Evolutionary conservation across 2,797 vertebrate genomes (phyloP).

Genomic region (Pygocentrus nattereri): DNA sequence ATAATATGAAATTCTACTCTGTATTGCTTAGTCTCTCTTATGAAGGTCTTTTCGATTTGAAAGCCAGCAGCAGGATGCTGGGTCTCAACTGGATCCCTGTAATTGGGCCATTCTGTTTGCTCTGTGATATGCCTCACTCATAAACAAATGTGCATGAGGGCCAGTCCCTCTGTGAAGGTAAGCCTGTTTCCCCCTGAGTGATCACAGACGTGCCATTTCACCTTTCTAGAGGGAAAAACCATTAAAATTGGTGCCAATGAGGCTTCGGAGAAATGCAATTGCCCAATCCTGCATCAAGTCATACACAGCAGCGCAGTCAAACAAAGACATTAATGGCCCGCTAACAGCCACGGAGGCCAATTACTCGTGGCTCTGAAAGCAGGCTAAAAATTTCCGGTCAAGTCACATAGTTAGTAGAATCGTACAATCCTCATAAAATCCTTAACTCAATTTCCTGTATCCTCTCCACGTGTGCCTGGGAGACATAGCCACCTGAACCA

Average conservation of each 20-base stretch:
- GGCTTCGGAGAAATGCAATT: constrained; percentile 61
- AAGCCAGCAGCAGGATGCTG: neutral
- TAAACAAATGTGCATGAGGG: constrained; percentile 13
- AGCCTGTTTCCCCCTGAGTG: constrained; percentile 39
- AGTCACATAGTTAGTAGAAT: neutral
- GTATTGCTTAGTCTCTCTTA: neutral
- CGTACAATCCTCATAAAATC: constrained; percentile 26
- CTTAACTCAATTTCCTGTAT: constrained; percentile 37
- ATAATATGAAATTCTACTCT: neutral
- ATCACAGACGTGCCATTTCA: constrained; percentile 53
- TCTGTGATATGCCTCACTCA: neutral
- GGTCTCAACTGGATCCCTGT: neutral
- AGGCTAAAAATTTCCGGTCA: constrained; percentile 29
- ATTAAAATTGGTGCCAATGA: constrained; percentile 63
- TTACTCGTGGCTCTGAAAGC: constrained; percentile 45
- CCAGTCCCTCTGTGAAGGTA: constrained; percentile 1
- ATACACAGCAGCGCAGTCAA: constrained; percentile 57
- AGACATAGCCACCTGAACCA: constrained; percentile 43
- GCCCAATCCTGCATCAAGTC: constrained; percentile 57
- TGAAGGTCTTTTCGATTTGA: neutral
- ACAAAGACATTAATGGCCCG: constrained; percentile 63
- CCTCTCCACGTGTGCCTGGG: constrained; percentile 19
- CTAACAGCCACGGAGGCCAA: constrained; percentile 54
- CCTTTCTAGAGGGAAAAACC: constrained; percentile 57
- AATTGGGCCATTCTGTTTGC: constrained; percentile 20